Percentiles rank a stretch among this genome's conserved stretches.
Evolutionary conservation across 2,888 invertebrate genomes (phyloP).

Genomic region (Philopedon plagiatum): DNA sequence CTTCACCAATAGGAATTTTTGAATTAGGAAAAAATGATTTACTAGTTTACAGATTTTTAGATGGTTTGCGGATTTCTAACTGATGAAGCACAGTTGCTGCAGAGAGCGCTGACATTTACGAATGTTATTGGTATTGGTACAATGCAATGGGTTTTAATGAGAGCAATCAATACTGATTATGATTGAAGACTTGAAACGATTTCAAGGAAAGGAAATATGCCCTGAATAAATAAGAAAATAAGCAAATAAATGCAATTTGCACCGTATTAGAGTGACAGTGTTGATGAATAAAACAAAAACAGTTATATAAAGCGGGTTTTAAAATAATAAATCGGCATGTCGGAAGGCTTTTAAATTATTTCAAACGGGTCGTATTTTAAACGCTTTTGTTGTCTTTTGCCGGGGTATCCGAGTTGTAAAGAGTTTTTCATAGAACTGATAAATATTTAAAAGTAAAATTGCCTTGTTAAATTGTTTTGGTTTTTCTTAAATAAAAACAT

Average conservation of each 20-base stretch:
- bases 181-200: too few relatives aligned
- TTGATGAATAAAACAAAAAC: neutral
- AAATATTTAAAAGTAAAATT: neutral
- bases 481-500: neutral
- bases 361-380: neutral
- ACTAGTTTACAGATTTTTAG: too few relatives aligned
- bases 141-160: too few relatives aligned
- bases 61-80: too few relatives aligned
- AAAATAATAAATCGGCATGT: slow-evolving; percentile 13
- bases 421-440: neutral
- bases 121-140: too few relatives aligned
- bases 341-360: neutral
- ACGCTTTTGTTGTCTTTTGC: neutral
- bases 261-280: slow-evolving; percentile 8
- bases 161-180: too few relatives aligned
- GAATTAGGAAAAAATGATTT: too few relatives aligned
- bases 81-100: too few relatives aligned
- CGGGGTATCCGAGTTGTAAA: neutral
- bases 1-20: too few relatives aligned
- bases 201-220: neutral
- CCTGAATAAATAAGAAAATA: neutral
- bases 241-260: neutral
- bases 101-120: too few relatives aligned
- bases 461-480: neutral
- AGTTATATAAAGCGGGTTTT: neutral